Percentiles rank a stretch among this genome's conserved stretches.
Evolutionary conservation across 2,888 invertebrate species (phyloP).

Genomic region (Scelioninae gen. 1): DNA sequence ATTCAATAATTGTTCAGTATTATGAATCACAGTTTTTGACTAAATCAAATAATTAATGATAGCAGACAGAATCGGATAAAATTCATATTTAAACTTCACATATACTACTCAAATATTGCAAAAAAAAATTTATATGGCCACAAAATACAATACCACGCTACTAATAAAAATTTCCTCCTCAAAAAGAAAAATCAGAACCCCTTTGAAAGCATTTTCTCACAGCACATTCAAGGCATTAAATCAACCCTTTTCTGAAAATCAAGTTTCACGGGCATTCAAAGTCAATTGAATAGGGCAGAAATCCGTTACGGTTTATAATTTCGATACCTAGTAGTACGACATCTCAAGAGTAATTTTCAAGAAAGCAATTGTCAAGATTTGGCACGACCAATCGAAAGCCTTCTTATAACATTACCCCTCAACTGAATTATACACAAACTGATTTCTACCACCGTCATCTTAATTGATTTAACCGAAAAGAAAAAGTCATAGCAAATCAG

Average conservation of each 20-base stretch:
- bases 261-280: conserved; percentile 30
- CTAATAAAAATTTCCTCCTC: not conserved
- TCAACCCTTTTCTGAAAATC: conserved; percentile 39
- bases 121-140: not conserved
- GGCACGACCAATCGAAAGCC: not conserved
- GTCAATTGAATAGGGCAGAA: conserved; percentile 22
- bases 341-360: conserved; percentile 35
- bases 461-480: conserved; percentile 23
- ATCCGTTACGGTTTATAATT: conserved; percentile 51
- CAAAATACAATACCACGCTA: too few species aligned
- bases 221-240: conserved; percentile 30
- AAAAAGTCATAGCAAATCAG: conserved; percentile 11
- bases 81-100: too few species aligned
- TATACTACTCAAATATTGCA: too few species aligned
- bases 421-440: not conserved
- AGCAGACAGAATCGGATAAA: too few species aligned
- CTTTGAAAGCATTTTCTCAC: conserved; percentile 5
- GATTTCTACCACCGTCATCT: not conserved
- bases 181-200: not conserved
- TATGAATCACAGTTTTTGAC: too few species aligned
- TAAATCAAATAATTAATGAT: not conserved
- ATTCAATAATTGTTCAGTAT: too few species aligned
- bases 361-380: conserved; percentile 29
- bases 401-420: conserved; percentile 1
- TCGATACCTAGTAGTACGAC: conserved; percentile 10